phyloP scores from a whole-genome alignment of 2,888 invertebrate genomes.

The Dynastes grantii region DNA sequence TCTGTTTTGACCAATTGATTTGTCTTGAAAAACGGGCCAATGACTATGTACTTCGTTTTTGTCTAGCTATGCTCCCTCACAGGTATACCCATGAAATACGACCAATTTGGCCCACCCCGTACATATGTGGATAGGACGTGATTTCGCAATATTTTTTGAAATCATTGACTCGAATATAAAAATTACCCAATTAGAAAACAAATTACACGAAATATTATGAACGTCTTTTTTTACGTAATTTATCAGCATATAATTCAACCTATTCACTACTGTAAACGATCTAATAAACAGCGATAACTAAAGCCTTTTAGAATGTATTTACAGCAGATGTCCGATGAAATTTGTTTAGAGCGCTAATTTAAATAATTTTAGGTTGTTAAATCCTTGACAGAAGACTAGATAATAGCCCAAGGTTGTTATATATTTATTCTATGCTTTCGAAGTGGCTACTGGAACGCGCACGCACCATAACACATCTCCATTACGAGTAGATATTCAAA shows the following conservation, averaged over 20 bases:
- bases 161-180: too few species aligned
- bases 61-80: too few species aligned
- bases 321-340: slow-evolving; percentile 4
- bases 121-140: too few species aligned
- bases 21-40: too few species aligned
- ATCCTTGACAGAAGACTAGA: slow-evolving; percentile 31
- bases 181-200: too few species aligned
- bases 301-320: not conserved
- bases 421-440: slow-evolving; percentile 28
- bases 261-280: not conserved
- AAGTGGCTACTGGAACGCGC: slow-evolving; percentile 37
- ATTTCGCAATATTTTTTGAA: too few species aligned
- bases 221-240: too few species aligned
- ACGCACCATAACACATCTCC: slow-evolving; percentile 30
- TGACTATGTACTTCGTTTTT: too few species aligned
- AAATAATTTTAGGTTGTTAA: slow-evolving; percentile 39
- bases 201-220: too few species aligned
- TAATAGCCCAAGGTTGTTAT: slow-evolving; percentile 29
- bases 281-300: not conserved
- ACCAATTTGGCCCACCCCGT: too few species aligned
- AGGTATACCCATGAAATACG: too few species aligned
- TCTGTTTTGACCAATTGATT: too few species aligned
- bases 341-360: slow-evolving; percentile 28
- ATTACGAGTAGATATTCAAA: slow-evolving; percentile 29
- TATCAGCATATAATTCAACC: not conserved